A percentile compares a stretch with the other conserved stretches of the same genome.
These are phyloP conservation scores for Centrocercus urophasianus DNA, from an alignment of 2,113 vertebrate species.

Conservation along the genomic window DNA sequence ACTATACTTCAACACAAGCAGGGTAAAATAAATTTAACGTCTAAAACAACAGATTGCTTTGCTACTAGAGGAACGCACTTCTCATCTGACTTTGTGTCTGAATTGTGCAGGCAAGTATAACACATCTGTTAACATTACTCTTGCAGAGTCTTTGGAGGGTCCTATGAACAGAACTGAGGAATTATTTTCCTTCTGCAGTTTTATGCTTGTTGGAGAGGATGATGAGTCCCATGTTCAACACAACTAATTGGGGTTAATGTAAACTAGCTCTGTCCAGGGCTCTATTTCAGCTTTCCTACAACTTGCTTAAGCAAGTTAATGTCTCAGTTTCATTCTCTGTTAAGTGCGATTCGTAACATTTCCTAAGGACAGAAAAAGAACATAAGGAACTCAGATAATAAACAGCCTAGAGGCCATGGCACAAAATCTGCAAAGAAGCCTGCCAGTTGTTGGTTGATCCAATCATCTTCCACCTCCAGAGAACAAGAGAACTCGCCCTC, in stretches of 20 bases:
- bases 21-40: background rate
- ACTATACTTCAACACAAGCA: background rate
- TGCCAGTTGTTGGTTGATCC: background rate
- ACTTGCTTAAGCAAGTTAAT: background rate
- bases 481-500: background rate
- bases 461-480: background rate
- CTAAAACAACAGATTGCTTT: background rate
- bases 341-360: background rate
- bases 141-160: background rate
- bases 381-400: background rate
- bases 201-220: background rate
- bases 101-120: background rate
- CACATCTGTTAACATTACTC: background rate
- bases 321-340: background rate
- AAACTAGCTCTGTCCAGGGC: background rate
- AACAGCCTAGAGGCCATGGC: background rate
- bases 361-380: background rate
- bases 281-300: background rate
- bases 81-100: background rate
- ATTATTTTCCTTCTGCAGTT: background rate
- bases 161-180: background rate
- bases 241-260: background rate
- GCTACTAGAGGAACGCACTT: background rate
- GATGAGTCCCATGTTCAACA: background rate
- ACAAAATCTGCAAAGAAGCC: background rate